Evolutionary conservation across 2,888 invertebrate species (phyloP), one percentile per base, ranked within the genome.

Genomic region (Diloba caeruleocephala): DNA sequence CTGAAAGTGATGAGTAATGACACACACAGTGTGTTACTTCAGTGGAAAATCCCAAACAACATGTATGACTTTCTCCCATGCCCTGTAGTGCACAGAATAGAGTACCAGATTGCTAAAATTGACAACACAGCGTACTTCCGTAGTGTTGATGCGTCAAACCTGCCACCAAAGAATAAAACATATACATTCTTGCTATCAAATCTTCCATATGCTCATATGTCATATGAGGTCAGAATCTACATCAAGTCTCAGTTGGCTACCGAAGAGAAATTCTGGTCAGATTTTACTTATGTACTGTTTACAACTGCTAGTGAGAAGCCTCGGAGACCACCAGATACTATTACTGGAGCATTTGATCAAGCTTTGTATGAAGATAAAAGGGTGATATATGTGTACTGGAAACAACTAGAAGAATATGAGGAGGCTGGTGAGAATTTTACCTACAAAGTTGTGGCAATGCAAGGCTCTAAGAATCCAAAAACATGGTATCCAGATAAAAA

Each of bases 301-400:
- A 92, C 94, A 62, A 97, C 97, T 2, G 88, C 79, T 12, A 93
- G 94, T 76, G 92, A 92, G 61, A 84, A 57, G 51, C 97, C 97
- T 1, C 94, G 92, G 12, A 89, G 94, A 23, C 95, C 97, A 23
- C 98, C 98, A 0, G 94, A 94, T 41, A 95, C 96, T 2, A 95
- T 95, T 60, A 90, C 95, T 10, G 97, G 98, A 29, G 96, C 96
- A 75, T 98, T 97, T 81, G 95, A 96, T 81, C 94, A 96, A 62
- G 87, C 89, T 87, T 84, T 84, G 42, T 94, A 84, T 73, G 89
- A 93, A 13, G 84, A 88, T 28, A 93, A 93, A 54, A 92, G 96
- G 60, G 94, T 95, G 44, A 90, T 97, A 31, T 95, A 95, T 80
- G 89, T 98, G 14, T 98, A 97, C 82, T 98, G 98, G 97, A 95